A percentile compares a stretch with the other conserved stretches of the same genome.
Conservation (phyloP, 2,888 invertebrate genomes). For the Apodemia hepburni region DNA sequence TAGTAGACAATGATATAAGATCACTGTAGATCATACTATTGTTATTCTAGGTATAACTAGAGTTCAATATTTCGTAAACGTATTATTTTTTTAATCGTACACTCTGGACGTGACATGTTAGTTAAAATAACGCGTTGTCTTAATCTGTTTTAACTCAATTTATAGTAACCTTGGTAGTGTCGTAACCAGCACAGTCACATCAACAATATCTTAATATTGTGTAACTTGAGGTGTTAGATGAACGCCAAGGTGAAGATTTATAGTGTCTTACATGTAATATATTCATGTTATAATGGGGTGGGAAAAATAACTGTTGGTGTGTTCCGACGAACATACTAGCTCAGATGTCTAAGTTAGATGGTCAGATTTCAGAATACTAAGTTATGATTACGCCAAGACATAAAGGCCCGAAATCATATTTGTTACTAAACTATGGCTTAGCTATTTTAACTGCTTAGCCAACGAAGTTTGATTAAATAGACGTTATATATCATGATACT, state of each 20-base stretch:
- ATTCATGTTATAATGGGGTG: neutral
- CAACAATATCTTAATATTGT: constrained; percentile 7
- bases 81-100: constrained; percentile 5
- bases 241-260: neutral
- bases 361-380: no score
- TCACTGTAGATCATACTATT: no score
- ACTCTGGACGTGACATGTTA: constrained; percentile 6
- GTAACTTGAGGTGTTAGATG: constrained; percentile 7
- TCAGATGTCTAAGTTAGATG: no score
- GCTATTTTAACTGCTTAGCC: no score
- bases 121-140: constrained; percentile 2
- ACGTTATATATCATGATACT: no score
- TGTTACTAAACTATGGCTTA: no score
- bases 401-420: no score
- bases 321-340: no score
- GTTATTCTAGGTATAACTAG: neutral
- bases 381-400: no score
- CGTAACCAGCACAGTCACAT: neutral
- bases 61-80: neutral
- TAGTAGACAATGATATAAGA: no score
- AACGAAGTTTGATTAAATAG: no score
- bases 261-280: neutral
- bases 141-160: constrained; percentile 13
- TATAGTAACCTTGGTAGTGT: neutral
- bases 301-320: no score